A percentile compares a stretch with the other conserved stretches of the same genome.
These are phyloP conservation scores for Campylomormyrus numenius DNA, from an alignment of 2,113 vertebrate species.

Conservation along the genomic window DNA sequence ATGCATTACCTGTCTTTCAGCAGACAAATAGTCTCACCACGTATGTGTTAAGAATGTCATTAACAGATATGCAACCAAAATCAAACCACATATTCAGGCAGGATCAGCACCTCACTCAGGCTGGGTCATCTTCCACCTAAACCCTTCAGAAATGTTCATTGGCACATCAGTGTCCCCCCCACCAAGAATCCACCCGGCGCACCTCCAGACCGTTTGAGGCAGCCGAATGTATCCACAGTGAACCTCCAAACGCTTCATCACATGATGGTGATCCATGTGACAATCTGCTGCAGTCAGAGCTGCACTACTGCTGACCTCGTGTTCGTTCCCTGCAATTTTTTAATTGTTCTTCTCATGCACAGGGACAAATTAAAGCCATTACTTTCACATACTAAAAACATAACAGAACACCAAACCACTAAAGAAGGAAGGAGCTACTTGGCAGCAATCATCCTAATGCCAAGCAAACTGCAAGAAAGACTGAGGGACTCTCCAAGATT, in stretches of 20 bases:
- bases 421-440: not conserved
- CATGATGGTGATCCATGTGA: conserved; percentile 66
- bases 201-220: not conserved
- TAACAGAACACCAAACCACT: not conserved
- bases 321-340: not conserved
- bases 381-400: not conserved
- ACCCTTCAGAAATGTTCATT: not conserved
- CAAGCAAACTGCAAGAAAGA: conserved; percentile 16
- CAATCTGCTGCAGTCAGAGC: conserved; percentile 42
- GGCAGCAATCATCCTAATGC: not conserved
- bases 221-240: conserved; percentile 14
- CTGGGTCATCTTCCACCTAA: not conserved
- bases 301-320: not conserved
- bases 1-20: not conserved
- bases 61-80: not conserved
- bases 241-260: conserved; percentile 37
- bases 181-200: not conserved
- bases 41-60: not conserved
- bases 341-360: conserved; percentile 39
- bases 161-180: not conserved
- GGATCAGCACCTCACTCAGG: not conserved
- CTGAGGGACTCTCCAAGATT: conserved; percentile 21
- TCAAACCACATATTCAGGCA: not conserved
- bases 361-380: not conserved
- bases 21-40: not conserved